Conservation (phyloP, 2,888 invertebrate genomes). For the Dysmachus trigonus region DNA sequence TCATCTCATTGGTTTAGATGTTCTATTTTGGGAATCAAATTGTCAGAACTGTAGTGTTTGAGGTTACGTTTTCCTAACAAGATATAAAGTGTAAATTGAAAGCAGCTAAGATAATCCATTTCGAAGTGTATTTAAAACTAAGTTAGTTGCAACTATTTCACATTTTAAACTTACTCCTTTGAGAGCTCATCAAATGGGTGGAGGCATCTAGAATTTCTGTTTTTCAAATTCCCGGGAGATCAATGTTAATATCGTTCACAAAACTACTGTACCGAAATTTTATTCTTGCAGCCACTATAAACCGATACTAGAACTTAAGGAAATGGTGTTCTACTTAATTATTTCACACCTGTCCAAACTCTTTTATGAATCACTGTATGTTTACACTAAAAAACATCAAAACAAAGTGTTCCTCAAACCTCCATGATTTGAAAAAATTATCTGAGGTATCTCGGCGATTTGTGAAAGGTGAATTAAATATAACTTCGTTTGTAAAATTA, state of each 20-base stretch:
- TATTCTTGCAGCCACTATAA: not conserved
- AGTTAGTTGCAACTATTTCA: not conserved
- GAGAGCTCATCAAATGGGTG: not conserved
- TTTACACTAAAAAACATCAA: not conserved
- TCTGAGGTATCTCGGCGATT: not conserved
- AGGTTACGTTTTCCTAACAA: not conserved
- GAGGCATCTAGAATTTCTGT: not conserved
- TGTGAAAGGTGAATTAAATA: too few relatives aligned
- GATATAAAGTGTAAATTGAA: not conserved
- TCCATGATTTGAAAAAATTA: not conserved
- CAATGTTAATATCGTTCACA: not conserved
- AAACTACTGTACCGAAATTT: not conserved
- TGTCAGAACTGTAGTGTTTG: not conserved
- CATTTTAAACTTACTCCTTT: not conserved
- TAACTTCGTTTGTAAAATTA: too few relatives aligned
- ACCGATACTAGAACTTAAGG: not conserved
- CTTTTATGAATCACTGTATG: not conserved
- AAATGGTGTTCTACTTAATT: not conserved
- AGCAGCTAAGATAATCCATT: not conserved
- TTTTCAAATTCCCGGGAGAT: not conserved
- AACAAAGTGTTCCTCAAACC: not conserved
- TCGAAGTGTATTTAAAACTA: not conserved
- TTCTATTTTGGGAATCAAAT: not conserved
- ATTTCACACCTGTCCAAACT: not conserved
- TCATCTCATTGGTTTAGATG: not conserved